Base-by-base conservation (phyloP, 2,888 invertebrate species). In the Hydropsyche betteni region DNA sequence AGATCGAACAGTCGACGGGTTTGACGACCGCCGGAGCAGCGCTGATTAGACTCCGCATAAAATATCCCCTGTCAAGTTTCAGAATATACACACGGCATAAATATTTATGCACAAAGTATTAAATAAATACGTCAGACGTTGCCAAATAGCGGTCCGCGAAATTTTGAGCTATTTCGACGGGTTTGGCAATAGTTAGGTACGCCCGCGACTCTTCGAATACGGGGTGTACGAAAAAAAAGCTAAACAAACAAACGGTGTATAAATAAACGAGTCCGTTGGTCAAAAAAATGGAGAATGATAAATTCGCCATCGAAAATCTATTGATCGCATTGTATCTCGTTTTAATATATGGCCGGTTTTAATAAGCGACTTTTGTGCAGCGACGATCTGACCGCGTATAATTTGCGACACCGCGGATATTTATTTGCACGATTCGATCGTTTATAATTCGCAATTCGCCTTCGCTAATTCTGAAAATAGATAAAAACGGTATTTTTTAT, bases 21-120 rank as follows among this genome's bases (percentile, higher is more conserved):
- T 64, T 64, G 64, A 64, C 64, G 64, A 64, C 64, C 64, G 64
- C 5, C 5, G 58, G 5, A 58, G 14, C 10, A 5, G 34, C 34
- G 64, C 64, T 64, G 64, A 64, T 64, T 64, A 64, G 64, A 64
- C 33, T 34, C 64, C 34, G 64, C 64, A 64, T 64, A 64, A 64
- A 64, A 64, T 64, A 64, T 64, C 14, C 34, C 36, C 64, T 64
- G 64, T 64, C 64, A 36, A 36, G 12, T 64, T 64, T 33, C 34
- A 64, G 34, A 64, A 64, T 64, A 64, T 64, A 64, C 64, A 10
- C 10, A 64, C 12, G 6, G 44, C 6, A 44, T 44, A 44, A 44
- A 44, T 44, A 44, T 44, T 44, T 44, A 44, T 44, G 44, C 44
- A 44, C 10, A 24, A 24, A 24, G 24, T 24, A 24, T 24, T 24